These are phyloP conservation scores for Stomatorhinus walkeri DNA, from an alignment of 2,797 vertebrate genomes.

Conservation along the genomic window DNA sequence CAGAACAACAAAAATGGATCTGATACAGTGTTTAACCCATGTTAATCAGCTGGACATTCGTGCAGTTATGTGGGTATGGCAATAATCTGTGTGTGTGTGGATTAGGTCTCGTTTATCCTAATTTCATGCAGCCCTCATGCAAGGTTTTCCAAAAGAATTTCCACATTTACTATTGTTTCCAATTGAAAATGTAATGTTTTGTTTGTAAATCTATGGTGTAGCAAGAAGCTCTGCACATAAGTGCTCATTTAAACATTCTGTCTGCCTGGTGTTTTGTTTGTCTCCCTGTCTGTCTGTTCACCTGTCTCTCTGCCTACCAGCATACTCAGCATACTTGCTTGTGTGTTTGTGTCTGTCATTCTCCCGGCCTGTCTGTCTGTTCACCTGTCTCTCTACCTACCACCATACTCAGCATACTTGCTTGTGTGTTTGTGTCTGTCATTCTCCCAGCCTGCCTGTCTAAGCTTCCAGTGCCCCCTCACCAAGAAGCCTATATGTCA, in stretches of 20 bases:
- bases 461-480: background rate
- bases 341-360: too few species aligned
- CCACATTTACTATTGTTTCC: background rate
- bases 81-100: background rate
- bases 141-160: background rate
- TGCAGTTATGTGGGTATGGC: background rate
- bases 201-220: background rate
- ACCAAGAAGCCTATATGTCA: background rate
- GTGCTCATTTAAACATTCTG: background rate
- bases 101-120: background rate
- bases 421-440: background rate
- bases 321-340: too few species aligned
- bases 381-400: background rate
- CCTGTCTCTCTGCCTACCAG: background rate
- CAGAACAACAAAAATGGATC: background rate
- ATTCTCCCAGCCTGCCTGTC: background rate
- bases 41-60: background rate
- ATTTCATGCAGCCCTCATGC: background rate
- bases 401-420: background rate
- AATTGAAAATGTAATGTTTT: background rate
- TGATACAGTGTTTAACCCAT: background rate
- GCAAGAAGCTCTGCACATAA: background rate
- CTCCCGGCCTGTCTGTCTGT: background rate
- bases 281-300: background rate
- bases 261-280: background rate